Conservation (phyloP, 2,113 vertebrate species). For the Ceyx cyanopectus region DNA sequence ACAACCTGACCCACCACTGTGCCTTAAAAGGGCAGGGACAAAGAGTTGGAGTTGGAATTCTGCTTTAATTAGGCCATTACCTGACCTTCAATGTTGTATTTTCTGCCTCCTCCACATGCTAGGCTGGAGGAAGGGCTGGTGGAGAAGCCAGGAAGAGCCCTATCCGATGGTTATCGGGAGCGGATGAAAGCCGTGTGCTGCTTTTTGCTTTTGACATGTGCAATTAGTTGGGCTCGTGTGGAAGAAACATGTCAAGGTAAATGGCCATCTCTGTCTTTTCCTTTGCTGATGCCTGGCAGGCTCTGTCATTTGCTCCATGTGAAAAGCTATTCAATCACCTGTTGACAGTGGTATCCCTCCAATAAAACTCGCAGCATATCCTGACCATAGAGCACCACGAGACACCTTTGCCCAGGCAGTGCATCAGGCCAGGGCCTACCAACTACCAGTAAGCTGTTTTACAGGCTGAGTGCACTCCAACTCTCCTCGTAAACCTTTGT, state of each 20-base stretch:
- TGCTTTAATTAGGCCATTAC: slow-evolving; percentile 52
- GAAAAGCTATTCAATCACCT: slow-evolving; percentile 57
- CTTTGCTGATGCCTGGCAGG: neutral
- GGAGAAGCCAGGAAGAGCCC: slow-evolving; percentile 52
- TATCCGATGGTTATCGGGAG: slow-evolving; percentile 28
- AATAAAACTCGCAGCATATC: slow-evolving; percentile 19
- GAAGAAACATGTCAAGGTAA: slow-evolving; percentile 54
- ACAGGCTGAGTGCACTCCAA: slow-evolving; percentile 48
- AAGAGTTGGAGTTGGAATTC: slow-evolving; percentile 20
- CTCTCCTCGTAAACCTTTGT: slow-evolving; percentile 61
- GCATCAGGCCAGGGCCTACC: neutral
- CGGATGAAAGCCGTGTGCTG: slow-evolving; percentile 51
- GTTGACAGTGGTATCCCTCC: slow-evolving; percentile 49
- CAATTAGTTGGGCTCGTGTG: slow-evolving; percentile 43
- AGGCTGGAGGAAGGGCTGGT: slow-evolving; percentile 36
- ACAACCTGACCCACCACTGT: slow-evolving; percentile 19
- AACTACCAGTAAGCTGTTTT: neutral
- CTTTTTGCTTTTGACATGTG: slow-evolving; percentile 56
- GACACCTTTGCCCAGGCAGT: neutral
- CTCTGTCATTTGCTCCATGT: neutral
- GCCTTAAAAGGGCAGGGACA: slow-evolving; percentile 18
- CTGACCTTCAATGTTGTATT: slow-evolving; percentile 55
- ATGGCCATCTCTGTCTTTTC: neutral
- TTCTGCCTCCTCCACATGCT: slow-evolving; percentile 35
- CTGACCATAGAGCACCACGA: neutral